phyloP scores from a whole-genome alignment of 1,140 invertebrate genomes.

The Amyelois transitella region DNA sequence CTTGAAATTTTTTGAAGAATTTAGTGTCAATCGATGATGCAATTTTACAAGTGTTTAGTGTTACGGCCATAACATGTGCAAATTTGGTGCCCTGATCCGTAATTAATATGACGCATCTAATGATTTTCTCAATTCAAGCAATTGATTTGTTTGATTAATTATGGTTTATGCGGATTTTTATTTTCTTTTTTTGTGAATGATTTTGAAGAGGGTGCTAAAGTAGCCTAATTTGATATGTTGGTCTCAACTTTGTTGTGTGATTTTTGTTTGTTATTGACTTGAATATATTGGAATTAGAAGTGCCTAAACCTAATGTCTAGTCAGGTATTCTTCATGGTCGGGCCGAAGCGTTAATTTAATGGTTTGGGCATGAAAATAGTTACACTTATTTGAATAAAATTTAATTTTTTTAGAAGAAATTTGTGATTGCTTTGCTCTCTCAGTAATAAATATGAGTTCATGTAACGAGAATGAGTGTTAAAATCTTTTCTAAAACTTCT shows the following conservation, averaged over 20 bases:
- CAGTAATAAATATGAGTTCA: too few species aligned
- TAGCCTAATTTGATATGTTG: conserved; percentile 6
- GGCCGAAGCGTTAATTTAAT: too few species aligned
- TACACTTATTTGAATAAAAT: too few species aligned
- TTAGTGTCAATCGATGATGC: conserved; percentile 3
- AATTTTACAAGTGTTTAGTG: conserved; percentile 6
- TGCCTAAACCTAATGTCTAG: conserved; percentile 9
- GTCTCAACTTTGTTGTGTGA: conserved; percentile 9
- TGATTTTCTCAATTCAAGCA: not conserved
- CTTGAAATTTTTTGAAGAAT: conserved; percentile 6
- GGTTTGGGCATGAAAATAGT: too few species aligned
- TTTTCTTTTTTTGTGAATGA: too few species aligned
- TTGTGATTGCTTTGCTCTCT: too few species aligned
- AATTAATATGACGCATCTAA: not conserved
- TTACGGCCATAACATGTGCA: not conserved
- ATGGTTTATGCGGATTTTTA: too few species aligned
- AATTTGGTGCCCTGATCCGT: too few species aligned
- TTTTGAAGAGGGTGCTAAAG: not conserved
- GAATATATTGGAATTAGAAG: conserved; percentile 1
- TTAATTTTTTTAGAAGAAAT: too few species aligned
- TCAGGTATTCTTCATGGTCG: conserved; percentile 4
- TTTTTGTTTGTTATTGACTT: not conserved
- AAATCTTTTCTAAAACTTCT: too few species aligned
- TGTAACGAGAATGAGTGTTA: too few species aligned
- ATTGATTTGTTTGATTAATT: too few species aligned